phyloP scores from a whole-genome alignment of 2,797 vertebrate genomes.

The Aplochiton taeniatus region DNA sequence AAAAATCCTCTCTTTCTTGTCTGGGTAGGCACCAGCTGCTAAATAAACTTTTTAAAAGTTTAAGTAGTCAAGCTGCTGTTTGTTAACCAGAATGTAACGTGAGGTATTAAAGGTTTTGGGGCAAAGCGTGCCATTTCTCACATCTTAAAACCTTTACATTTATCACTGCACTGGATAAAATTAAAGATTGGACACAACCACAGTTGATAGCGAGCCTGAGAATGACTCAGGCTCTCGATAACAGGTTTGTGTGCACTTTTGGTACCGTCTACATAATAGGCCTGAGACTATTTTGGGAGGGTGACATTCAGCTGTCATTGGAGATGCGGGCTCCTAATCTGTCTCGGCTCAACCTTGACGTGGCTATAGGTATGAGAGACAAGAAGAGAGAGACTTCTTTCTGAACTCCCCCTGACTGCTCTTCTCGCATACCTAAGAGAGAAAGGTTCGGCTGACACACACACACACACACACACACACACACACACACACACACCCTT shows the following conservation, averaged over 20 bases:
- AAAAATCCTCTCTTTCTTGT: too few relatives aligned
- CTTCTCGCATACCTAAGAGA: conserved; percentile 13
- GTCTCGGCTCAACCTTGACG: conserved; percentile 40
- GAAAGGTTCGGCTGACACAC: conserved; percentile 5
- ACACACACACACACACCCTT: conserved; percentile 5
- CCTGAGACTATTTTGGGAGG: conserved; percentile 58
- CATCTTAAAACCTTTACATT: neutral
- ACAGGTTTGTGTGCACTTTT: conserved; percentile 3
- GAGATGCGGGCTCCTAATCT: conserved; percentile 56
- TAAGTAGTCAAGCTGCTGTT: conserved; percentile 13
- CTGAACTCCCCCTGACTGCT: conserved; percentile 19
- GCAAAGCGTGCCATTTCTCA: neutral
- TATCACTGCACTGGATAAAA: neutral
- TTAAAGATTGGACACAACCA: neutral
- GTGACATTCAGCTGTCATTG: conserved; percentile 66
- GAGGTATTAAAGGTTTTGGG: conserved; percentile 31
- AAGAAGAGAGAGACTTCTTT: conserved; percentile 26
- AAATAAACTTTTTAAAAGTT: conserved; percentile 41
- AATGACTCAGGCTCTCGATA: neutral
- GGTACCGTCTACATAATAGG: conserved; percentile 7
- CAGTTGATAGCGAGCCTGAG: neutral
- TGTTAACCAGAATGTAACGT: conserved; percentile 34
- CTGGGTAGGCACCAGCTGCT: neutral
- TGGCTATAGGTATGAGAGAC: conserved; percentile 50
- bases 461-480: conserved; percentile 7